Conservation (phyloP, 2,797 vertebrate genomes). For the Sebastes diaconus region DNA sequence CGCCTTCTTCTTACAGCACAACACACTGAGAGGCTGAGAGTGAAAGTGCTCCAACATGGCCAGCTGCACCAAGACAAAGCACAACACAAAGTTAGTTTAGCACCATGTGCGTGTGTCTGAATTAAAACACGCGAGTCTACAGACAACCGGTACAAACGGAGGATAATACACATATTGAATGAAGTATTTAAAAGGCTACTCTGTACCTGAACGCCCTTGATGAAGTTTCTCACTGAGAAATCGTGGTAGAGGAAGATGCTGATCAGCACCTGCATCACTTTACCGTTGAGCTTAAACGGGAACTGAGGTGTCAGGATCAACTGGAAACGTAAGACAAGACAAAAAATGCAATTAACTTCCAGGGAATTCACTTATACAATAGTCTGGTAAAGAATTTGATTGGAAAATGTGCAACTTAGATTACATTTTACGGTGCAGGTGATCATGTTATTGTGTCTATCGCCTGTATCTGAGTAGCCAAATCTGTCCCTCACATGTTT, state of each 20-base stretch:
- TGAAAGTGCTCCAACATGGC: slow-evolving; percentile 93
- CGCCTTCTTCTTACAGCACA: slow-evolving; percentile 88
- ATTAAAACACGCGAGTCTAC: not conserved
- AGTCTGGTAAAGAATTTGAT: not conserved
- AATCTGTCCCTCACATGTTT: not conserved
- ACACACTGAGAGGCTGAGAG: slow-evolving; percentile 90
- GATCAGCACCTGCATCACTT: slow-evolving; percentile 91
- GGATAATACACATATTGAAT: not conserved
- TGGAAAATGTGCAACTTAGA: not conserved
- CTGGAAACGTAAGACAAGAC: slow-evolving; percentile 69
- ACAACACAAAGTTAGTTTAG: not conserved
- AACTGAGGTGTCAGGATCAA: slow-evolving; percentile 87
- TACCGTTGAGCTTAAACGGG: slow-evolving; percentile 91
- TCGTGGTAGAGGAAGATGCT: slow-evolving; percentile 97
- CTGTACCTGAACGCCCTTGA: slow-evolving; percentile 95
- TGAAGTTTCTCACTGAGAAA: slow-evolving; percentile 96
- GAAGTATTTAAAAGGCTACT: not conserved
- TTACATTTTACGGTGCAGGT: not conserved
- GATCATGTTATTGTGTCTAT: not conserved
- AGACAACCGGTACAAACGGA: not conserved
- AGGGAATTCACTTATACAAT: not conserved
- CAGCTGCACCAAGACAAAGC: slow-evolving; percentile 81
- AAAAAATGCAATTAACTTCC: not conserved
- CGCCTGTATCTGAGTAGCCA: not conserved
- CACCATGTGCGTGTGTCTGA: not conserved